Evolutionary conservation across 2,797 vertebrate species (phyloP).

Genomic region (Lacerta viridis): DNA sequence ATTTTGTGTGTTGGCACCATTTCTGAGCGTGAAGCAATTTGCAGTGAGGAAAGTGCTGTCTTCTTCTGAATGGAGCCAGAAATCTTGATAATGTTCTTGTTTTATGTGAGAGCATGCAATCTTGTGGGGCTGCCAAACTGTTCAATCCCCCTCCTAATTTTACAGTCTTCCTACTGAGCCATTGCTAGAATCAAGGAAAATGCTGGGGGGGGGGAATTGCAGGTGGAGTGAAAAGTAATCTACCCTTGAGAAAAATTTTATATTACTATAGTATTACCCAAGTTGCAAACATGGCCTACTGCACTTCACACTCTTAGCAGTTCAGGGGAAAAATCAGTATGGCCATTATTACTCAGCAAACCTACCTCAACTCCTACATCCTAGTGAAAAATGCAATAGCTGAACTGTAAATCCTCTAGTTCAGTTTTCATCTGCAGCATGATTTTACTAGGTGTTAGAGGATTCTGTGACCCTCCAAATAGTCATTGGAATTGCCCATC

Average conservation of each 20-base stretch:
- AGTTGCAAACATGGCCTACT: neutral
- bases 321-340: neutral
- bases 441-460: neutral
- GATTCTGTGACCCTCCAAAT: neutral
- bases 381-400: neutral
- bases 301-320: constrained; percentile 1
- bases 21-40: constrained; percentile 69
- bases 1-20: constrained; percentile 68
- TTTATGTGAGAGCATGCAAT: constrained; percentile 58
- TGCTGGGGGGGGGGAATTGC: neutral
- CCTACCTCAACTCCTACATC: neutral
- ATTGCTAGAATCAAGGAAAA: constrained; percentile 54
- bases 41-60: constrained; percentile 66
- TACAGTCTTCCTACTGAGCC: constrained; percentile 49
- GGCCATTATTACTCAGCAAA: constrained; percentile 2
- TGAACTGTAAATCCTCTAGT: neutral
- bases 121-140: constrained; percentile 41
- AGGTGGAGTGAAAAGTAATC: constrained; percentile 11
- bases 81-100: constrained; percentile 61
- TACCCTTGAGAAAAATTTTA: constrained; percentile 2
- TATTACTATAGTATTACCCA: constrained; percentile 28
- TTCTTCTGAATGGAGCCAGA: constrained; percentile 66
- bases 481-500: neutral
- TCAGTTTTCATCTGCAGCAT: neutral
- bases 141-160: constrained; percentile 38